Evolutionary conservation across 2,888 invertebrate species (phyloP).

Genomic region (Erebia ligea): DNA sequence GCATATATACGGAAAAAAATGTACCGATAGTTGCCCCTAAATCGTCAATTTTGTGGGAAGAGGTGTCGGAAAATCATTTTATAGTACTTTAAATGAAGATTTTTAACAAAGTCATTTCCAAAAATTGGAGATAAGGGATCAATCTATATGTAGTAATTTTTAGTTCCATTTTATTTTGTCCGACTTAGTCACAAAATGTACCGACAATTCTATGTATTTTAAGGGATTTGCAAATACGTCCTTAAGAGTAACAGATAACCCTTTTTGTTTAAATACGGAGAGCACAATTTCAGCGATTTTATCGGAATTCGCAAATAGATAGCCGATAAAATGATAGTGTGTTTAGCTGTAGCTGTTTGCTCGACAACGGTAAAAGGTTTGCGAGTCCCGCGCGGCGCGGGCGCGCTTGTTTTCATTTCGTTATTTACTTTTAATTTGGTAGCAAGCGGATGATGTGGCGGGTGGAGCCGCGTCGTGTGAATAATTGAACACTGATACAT

Average conservation of each 20-base stretch:
- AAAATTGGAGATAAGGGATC: too few species aligned
- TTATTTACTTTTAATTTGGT: conserved; percentile 84
- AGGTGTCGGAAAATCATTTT: too few species aligned
- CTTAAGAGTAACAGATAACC: conserved; percentile 7
- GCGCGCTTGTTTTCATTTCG: conserved; percentile 80
- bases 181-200: too few species aligned
- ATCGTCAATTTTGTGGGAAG: too few species aligned
- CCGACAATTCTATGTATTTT: too few species aligned
- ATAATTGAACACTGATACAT: conserved; percentile 73
- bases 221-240: neutral
- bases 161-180: too few species aligned
- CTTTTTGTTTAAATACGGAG: conserved; percentile 46
- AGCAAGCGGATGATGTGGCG: conserved; percentile 79
- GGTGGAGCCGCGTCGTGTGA: conserved; percentile 72
- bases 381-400: conserved; percentile 76
- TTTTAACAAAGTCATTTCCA: too few species aligned
- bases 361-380: conserved; percentile 81
- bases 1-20: too few species aligned
- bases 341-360: conserved; percentile 79
- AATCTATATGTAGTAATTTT: too few species aligned
- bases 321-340: conserved; percentile 78
- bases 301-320: conserved; percentile 73
- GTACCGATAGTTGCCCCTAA: too few species aligned
- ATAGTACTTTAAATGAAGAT: too few species aligned
- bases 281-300: conserved; percentile 63